A percentile compares a stretch with the other conserved stretches of the same genome.
Conservation (phyloP, 2,113 vertebrate genomes). For the Andinoacara biseriatus region DNA sequence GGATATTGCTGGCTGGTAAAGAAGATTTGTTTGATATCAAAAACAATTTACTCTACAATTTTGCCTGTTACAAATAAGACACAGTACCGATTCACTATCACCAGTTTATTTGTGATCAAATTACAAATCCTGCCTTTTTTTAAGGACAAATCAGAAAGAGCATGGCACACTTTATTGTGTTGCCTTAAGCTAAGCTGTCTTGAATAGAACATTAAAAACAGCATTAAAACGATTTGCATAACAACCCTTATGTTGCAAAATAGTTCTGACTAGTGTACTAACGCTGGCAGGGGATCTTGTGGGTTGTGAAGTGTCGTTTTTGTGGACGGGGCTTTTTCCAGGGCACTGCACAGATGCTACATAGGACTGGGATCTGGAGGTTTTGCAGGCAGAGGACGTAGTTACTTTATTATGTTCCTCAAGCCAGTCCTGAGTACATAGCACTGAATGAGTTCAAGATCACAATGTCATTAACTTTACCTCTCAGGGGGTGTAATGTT, state of each 20-base stretch:
- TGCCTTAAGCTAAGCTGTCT: slow-evolving; percentile 45
- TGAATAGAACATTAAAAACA: slow-evolving; percentile 31
- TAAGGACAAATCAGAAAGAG: slow-evolving; percentile 33
- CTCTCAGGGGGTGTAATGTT: not conserved
- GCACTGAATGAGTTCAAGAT: too few species aligned
- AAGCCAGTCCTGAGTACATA: not conserved
- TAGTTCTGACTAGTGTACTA: not conserved
- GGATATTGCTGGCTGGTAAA: slow-evolving; percentile 68
- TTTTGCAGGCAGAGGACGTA: not conserved
- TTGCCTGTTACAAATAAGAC: slow-evolving; percentile 36
- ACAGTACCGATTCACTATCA: slow-evolving; percentile 40
- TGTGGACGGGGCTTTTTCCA: too few species aligned
- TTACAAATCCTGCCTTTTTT: slow-evolving; percentile 45
- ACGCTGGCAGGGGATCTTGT: not conserved
- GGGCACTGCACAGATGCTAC: not conserved
- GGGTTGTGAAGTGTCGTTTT: not conserved
- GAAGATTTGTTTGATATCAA: slow-evolving; percentile 68
- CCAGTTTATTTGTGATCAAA: slow-evolving; percentile 68
- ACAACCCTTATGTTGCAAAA: not conserved
- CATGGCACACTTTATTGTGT: slow-evolving; percentile 44
- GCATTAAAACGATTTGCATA: not conserved
- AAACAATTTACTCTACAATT: slow-evolving; percentile 51
- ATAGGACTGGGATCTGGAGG: not conserved
- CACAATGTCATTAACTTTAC: not conserved
- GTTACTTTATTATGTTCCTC: not conserved